These are phyloP conservation scores for Aplysia californica DNA, from an alignment of 1,140 invertebrate species.

Conservation along the genomic window DNA sequence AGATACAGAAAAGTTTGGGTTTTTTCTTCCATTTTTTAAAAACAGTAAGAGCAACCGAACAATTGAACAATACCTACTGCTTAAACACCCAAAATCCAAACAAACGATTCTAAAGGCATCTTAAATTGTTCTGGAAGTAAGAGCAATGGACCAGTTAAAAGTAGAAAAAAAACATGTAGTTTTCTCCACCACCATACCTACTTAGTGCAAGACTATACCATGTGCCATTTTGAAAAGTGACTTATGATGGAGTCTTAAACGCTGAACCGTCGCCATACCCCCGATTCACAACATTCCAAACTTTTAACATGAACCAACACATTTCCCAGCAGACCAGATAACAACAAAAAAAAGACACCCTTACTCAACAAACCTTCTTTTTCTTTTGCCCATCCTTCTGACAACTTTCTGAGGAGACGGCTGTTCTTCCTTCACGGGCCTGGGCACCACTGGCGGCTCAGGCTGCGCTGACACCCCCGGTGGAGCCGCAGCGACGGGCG, in stretches of 20 bases:
- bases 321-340: neutral
- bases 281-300: neutral
- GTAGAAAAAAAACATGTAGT: neutral
- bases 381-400: conserved; percentile 16
- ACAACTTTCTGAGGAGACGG: neutral
- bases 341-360: neutral
- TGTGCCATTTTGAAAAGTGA: too few species aligned
- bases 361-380: conserved; percentile 23
- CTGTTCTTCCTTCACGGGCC: neutral
- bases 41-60: too few species aligned
- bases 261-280: neutral
- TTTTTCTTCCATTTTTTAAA: too few species aligned
- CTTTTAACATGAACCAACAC: neutral
- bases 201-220: neutral
- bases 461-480: neutral
- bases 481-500: neutral
- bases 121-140: too few species aligned
- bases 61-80: too few species aligned
- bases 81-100: too few species aligned
- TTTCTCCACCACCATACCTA: neutral
- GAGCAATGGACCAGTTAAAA: too few species aligned
- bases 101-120: too few species aligned
- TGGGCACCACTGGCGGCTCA: too few species aligned
- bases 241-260: neutral
- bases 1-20: neutral